Evolutionary conservation across 2,113 vertebrate genomes (phyloP).

Genomic region (Rhegmatorhina hoffmannsi): DNA sequence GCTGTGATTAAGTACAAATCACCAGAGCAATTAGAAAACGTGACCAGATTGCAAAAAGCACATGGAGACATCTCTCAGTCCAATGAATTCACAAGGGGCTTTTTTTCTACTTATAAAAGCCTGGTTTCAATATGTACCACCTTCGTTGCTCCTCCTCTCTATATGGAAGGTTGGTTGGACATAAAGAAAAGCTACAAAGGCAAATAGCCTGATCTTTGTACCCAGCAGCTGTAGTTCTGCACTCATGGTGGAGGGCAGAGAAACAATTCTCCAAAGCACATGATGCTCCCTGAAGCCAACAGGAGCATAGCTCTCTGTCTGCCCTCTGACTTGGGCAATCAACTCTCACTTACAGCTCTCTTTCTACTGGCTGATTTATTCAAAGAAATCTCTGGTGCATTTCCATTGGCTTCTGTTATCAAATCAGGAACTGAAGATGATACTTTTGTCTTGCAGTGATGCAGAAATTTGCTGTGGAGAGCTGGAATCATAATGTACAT

Average conservation of each 20-base stretch:
- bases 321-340: neutral
- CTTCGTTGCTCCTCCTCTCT: neutral
- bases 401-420: neutral
- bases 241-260: neutral
- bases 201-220: neutral
- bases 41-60: slow-evolving; percentile 12
- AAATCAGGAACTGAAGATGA: neutral
- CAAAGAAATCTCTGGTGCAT: neutral
- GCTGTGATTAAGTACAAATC: slow-evolving; percentile 47
- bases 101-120: neutral
- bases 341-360: neutral
- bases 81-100: neutral
- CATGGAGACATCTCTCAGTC: neutral
- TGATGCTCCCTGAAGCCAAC: neutral
- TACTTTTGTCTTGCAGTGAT: neutral
- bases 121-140: neutral
- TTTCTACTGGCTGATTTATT: neutral
- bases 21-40: slow-evolving; percentile 33
- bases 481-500: neutral
- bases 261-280: neutral
- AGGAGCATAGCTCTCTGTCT: neutral
- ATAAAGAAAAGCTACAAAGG: neutral
- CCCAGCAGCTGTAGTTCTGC: neutral
- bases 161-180: neutral
- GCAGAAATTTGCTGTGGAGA: neutral